Evolutionary conservation across 1,140 invertebrate species (phyloP).

Genomic region (Euura saliciscinereae): DNA sequence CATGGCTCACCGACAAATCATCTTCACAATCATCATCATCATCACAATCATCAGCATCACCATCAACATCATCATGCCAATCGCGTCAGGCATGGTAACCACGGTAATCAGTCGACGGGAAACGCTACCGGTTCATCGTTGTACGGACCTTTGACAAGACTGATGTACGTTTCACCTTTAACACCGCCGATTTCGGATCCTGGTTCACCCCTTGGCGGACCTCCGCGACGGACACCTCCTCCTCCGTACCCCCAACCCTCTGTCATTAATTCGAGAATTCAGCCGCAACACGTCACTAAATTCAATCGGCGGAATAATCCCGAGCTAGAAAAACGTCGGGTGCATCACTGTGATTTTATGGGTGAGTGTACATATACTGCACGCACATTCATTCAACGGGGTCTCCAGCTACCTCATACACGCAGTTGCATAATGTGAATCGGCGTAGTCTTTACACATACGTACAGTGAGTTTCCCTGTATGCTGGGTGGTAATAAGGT

Average conservation of each 20-base stretch:
- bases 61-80: slow-evolving; percentile 38
- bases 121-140: slow-evolving; percentile 50
- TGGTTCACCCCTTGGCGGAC: slow-evolving; percentile 72
- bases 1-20: slow-evolving; percentile 51
- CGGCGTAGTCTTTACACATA: background rate
- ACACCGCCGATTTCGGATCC: slow-evolving; percentile 85
- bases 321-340: slow-evolving; percentile 90
- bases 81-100: slow-evolving; percentile 25
- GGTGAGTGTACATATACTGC: slow-evolving; percentile 65
- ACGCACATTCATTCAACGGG: background rate
- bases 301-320: slow-evolving; percentile 96
- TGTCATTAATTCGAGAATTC: slow-evolving; percentile 49
- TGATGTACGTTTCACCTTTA: slow-evolving; percentile 79
- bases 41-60: slow-evolving; percentile 39
- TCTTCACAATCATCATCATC: slow-evolving; percentile 53
- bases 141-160: slow-evolving; percentile 58
- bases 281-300: slow-evolving; percentile 59
- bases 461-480: no score
- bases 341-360: slow-evolving; percentile 94
- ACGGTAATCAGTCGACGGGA: slow-evolving; percentile 42
- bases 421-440: background rate
- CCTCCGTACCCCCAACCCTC: slow-evolving; percentile 65
- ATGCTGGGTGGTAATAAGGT: background rate
- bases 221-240: slow-evolving; percentile 66
- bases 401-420: background rate